Conservation (phyloP, 2,797 vertebrate species). For the Pangasius macronema region DNA sequence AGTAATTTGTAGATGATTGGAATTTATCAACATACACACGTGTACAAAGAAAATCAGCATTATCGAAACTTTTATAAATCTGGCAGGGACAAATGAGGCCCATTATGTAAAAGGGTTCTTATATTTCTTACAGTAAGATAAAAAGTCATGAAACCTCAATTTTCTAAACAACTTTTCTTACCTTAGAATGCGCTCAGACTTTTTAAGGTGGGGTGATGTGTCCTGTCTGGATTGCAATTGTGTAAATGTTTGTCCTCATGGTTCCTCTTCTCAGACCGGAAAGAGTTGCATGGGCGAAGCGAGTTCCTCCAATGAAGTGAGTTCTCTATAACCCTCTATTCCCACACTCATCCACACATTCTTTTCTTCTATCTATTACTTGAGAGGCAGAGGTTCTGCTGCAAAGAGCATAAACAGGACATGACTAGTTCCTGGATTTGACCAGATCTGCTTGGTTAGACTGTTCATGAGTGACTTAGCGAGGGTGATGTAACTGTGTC, state of each 20-base stretch:
- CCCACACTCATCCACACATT: constrained; percentile 35
- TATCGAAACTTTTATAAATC: not conserved
- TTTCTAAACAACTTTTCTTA: constrained; percentile 19
- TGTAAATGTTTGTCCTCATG: constrained; percentile 45
- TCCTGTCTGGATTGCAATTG: constrained; percentile 9
- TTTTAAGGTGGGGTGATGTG: constrained; percentile 30
- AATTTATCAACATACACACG: not conserved
- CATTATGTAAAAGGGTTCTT: not conserved
- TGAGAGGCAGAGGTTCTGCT: constrained; percentile 19
- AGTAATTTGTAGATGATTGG: not conserved
- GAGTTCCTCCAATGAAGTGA: constrained; percentile 28
- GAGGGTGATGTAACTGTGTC: constrained; percentile 39
- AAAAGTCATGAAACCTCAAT: not conserved
- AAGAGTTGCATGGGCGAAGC: constrained; percentile 17
- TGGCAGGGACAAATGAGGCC: not conserved
- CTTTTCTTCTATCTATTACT: constrained; percentile 24
- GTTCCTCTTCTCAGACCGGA: constrained; percentile 55
- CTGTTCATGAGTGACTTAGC: constrained; percentile 39
- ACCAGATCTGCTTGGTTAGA: constrained; percentile 1
- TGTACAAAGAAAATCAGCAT: not conserved
- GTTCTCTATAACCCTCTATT: not conserved
- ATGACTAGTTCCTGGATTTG: constrained; percentile 16
- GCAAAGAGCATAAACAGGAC: constrained; percentile 6
- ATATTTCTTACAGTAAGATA: not conserved
- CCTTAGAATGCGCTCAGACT: constrained; percentile 27